Conservation (phyloP, 2,888 invertebrate genomes). For the Drepana falcataria region DNA sequence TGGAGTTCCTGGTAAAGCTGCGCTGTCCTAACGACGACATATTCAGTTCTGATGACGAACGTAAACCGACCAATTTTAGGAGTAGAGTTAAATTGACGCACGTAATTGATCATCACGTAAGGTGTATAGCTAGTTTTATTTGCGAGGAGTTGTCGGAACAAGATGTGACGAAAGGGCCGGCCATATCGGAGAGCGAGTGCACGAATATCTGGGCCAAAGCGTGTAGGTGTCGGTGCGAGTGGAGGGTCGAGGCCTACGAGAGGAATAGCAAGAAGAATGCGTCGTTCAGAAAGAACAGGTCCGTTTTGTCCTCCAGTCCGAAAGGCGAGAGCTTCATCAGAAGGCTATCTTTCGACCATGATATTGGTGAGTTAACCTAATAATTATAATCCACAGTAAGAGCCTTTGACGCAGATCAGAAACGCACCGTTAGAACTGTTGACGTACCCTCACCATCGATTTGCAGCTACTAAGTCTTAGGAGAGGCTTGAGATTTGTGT, state of each 20-base stretch:
- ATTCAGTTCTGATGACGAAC: conserved; percentile 79
- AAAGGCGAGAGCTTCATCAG: conserved; percentile 57
- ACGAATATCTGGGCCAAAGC: conserved; percentile 77
- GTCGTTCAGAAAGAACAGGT: conserved; percentile 74
- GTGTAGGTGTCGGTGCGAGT: conserved; percentile 80
- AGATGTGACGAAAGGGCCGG: conserved; percentile 59
- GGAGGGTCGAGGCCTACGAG: conserved; percentile 75
- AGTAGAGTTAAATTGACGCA: conserved; percentile 48
- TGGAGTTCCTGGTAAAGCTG: conserved; percentile 57
- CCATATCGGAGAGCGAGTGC: conserved; percentile 78
- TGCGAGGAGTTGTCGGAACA: conserved; percentile 57
- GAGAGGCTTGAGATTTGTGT: no score
- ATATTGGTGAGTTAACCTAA: conserved; percentile 52
- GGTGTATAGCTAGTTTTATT: conserved; percentile 65
- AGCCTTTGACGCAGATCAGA: no score
- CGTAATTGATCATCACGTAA: conserved; percentile 57
- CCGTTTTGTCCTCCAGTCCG: conserved; percentile 67
- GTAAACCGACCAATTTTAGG: conserved; percentile 40
- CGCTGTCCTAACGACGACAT: conserved; percentile 72
- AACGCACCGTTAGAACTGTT: no score
- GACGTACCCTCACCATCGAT: no score
- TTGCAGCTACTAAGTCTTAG: no score
- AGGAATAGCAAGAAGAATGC: conserved; percentile 73
- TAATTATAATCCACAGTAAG: neutral
- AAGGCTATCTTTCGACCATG: conserved; percentile 69